Base-by-base conservation (phyloP, 2,888 invertebrate species). In the Hydropsyche betteni region DNA sequence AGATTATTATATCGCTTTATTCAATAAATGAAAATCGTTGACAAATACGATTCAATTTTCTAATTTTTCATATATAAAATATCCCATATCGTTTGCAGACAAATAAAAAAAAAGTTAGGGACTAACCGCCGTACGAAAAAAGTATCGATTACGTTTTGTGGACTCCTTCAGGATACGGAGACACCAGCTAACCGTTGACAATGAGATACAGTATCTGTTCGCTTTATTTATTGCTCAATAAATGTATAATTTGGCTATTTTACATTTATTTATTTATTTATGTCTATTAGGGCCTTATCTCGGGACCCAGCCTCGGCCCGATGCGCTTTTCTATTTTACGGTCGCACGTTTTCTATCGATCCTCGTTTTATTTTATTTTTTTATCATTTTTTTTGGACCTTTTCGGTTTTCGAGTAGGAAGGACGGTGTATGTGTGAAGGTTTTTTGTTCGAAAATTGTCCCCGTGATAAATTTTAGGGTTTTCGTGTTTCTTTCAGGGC, bases 211-310 rank as follows among this genome's bases (percentile, higher is more conserved):
- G 44, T 61, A 72, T 61, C 72, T 14, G n/a, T 44, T 10, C 52
- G 53, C 6, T 7, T 72, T 72, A 72, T 72, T 72, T 72, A 72
- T 72, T 44, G 58, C 58, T 55, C 72, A 72, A 72, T 72, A 72
- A 72, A 72, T 36, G 72, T 72, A 72, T 72, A 72, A 72, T 72
- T 72, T 72, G 72, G 61, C 58, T 72, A 72, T 72, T 72, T 72
- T 72, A 72, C 72, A 72, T 72, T 72, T 72, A 72, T 72, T 72
- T 72, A 72, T 72, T 72, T 72, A 72, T 72, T 72, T 72, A 72
- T 72, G 55, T 38, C 72, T 72, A 72, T 72, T 72, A 72, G 72
- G n/a, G 14, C 14, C 24, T 58, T 72, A 72, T 72, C 72, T 72
- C 53, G 12, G 33, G 61, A 34, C 44, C 8, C 14, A 33, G 61